Base-by-base conservation (phyloP, 2,888 invertebrate species). In the Kryphioiulus occultus region DNA sequence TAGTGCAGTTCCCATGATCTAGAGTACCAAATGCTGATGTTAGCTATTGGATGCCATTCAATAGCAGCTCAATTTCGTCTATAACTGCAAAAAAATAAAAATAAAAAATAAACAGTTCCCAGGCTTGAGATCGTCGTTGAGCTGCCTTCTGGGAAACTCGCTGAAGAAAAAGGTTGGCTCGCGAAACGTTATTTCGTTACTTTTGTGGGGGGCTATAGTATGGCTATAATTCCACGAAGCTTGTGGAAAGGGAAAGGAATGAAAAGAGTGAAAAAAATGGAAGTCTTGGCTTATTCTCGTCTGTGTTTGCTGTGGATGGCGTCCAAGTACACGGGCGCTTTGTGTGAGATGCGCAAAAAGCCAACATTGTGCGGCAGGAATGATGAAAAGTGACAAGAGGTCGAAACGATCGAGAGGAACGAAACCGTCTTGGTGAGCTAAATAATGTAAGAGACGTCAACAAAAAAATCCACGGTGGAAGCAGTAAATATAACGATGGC, bases 341-440 rank as follows among this genome's bases (percentile, higher is more conserved):
- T 53, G 53, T 53, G 53, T 53, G 53, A 19, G 53, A 53, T 53
- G 53, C 19, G n/a, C 53, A 53, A 53, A 53, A 53, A 53, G 17
- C 53, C n/a, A 53, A 53, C 53, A n/a, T 53, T 53, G 53, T 53
- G 53, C 53, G 1, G n/a, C 53, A 4, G 53, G 53, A 53, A 53
- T 53, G 53, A 53, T 53, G 53, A 53, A 53, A 53, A 53, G 53
- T 53, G 53, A 53, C 53, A 53, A 53, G 53, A 53, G 53, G 53
- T 53, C 53, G 53, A 53, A 53, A 53, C 53, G 53, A 53, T 53
- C 53, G 53, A 53, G n/a, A 53, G 53, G 53, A 53, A 53, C 53
- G 53, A 53, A 53, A 53, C 53, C 53, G 53, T 53, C 53, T 53
- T 19, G 53, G 53, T 53, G 53, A 53, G 53, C 53, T 53, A 53